Evolutionary conservation across 2,797 vertebrate species (phyloP).

Genomic region (Megalops cyprinoides): DNA sequence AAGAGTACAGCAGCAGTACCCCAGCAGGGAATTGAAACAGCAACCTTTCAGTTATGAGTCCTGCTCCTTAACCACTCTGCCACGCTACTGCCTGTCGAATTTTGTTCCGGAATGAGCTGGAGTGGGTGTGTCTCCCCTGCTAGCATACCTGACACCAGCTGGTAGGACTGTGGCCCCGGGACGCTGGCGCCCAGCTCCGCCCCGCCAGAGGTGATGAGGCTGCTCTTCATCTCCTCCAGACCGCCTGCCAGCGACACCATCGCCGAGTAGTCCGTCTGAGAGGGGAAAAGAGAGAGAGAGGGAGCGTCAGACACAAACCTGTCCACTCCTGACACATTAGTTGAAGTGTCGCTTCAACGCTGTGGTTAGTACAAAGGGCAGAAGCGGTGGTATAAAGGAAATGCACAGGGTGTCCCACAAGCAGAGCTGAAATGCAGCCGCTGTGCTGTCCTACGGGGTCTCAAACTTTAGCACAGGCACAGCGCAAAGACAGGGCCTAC

Average conservation of each 20-base stretch:
- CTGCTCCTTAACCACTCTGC: no score
- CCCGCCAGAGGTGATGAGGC: constrained; percentile 85
- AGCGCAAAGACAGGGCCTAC: not conserved
- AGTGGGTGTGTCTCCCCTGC: not conserved
- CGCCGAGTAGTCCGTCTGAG: constrained; percentile 94
- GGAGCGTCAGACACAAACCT: not conserved
- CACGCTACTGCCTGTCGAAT: not conserved
- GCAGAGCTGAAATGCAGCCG: not conserved
- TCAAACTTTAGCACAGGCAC: not conserved
- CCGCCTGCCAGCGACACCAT: constrained; percentile 94
- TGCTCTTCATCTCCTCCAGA: constrained; percentile 97
- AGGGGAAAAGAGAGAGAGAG: constrained; percentile 43
- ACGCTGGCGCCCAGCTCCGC: constrained; percentile 87
- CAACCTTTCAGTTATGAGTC: no score
- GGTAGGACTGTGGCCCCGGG: constrained; percentile 91
- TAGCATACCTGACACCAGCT: constrained; percentile 90
- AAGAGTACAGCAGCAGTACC: no score
- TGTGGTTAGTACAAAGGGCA: not conserved
- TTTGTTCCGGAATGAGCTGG: not conserved
- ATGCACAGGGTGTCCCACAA: not conserved
- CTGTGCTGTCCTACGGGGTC: not conserved
- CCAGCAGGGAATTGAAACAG: no score
- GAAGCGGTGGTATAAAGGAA: not conserved
- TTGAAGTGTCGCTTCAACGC: not conserved
- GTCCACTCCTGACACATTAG: not conserved